phyloP scores from a whole-genome alignment of 2,888 invertebrate genomes.

The Cantharis rufa region DNA sequence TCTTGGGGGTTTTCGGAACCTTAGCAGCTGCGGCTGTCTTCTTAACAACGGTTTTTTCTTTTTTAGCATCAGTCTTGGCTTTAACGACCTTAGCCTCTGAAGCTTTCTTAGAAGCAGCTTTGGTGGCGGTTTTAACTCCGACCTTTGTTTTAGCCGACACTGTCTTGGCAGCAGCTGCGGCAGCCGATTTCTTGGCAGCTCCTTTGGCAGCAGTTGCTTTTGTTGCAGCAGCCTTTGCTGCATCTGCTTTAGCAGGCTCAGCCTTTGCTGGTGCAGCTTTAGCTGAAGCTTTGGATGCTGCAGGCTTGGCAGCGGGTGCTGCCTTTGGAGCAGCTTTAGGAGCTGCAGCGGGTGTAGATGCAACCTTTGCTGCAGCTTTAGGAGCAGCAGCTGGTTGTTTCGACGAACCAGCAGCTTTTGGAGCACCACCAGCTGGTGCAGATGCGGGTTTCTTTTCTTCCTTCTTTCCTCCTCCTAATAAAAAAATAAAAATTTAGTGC shows the following conservation, averaged over 20 bases:
- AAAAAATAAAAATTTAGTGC: not conserved
- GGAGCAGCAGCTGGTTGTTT: conserved; percentile 13
- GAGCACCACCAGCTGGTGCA: conserved; percentile 43
- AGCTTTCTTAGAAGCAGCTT: conserved; percentile 51
- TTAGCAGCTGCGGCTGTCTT: conserved; percentile 59
- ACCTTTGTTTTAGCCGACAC: conserved; percentile 53
- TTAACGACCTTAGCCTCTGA: conserved; percentile 46
- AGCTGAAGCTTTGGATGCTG: conserved; percentile 36
- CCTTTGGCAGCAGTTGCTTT: conserved; percentile 48
- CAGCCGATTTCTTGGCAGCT: conserved; percentile 47
- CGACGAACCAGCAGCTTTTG: conserved; percentile 23
- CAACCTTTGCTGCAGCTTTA: conserved; percentile 46
- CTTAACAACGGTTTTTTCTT: conserved; percentile 52
- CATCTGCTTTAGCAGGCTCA: conserved; percentile 24
- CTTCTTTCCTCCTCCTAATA: conserved; percentile 62
- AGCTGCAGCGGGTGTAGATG: conserved; percentile 49
- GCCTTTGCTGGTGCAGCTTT: conserved; percentile 44
- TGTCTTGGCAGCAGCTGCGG: conserved; percentile 29
- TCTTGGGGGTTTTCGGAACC: conserved; percentile 60
- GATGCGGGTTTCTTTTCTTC: conserved; percentile 57
- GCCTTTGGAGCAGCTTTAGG: conserved; percentile 34
- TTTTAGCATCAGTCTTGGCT: conserved; percentile 45
- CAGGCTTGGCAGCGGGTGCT: not conserved
- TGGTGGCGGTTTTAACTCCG: conserved; percentile 48
- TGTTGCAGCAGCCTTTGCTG: conserved; percentile 48